Evolutionary conservation across 1,140 invertebrate species (phyloP).

Genomic region (Drosophila chauvacae): DNA sequence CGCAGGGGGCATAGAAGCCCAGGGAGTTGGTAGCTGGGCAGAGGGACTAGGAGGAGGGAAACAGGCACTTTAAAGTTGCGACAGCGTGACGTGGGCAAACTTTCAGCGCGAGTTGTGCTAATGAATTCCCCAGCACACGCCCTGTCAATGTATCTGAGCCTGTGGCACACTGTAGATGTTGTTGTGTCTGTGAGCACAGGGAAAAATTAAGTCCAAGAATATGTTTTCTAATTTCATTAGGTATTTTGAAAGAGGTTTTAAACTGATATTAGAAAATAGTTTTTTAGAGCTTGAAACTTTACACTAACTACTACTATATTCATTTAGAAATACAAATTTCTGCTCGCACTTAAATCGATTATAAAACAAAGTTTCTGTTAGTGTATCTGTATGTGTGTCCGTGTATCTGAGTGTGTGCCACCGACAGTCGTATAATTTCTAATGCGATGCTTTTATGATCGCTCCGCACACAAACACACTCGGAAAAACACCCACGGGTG

Average conservation of each 20-base stretch:
- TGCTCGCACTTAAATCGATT: background rate
- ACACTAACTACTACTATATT: no score
- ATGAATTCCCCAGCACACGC: conserved; percentile 74
- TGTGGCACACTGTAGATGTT: background rate
- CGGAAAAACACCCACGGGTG: conserved; percentile 72
- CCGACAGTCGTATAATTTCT: conserved; percentile 78
- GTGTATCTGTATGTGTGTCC: conserved; percentile 6
- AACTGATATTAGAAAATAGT: background rate
- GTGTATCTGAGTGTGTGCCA: conserved; percentile 33
- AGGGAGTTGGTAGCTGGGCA: background rate
- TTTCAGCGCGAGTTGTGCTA: conserved; percentile 72
- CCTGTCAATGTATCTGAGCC: conserved; percentile 10
- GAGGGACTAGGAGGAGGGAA: background rate
- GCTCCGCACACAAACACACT: conserved; percentile 55
- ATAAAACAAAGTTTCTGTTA: background rate
- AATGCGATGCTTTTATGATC: conserved; percentile 79
- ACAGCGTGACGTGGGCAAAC: conserved; percentile 58
- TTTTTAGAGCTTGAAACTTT: background rate
- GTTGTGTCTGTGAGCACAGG: conserved; percentile 2
- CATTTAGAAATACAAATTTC: background rate
- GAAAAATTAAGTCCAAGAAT: background rate
- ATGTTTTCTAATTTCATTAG: background rate
- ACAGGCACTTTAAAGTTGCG: conserved; percentile 69
- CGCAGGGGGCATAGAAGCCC: conserved; percentile 56
- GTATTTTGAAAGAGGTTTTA: background rate